phyloP scores from a whole-genome alignment of 2,888 invertebrate species.

The Blastobasis adustella region DNA sequence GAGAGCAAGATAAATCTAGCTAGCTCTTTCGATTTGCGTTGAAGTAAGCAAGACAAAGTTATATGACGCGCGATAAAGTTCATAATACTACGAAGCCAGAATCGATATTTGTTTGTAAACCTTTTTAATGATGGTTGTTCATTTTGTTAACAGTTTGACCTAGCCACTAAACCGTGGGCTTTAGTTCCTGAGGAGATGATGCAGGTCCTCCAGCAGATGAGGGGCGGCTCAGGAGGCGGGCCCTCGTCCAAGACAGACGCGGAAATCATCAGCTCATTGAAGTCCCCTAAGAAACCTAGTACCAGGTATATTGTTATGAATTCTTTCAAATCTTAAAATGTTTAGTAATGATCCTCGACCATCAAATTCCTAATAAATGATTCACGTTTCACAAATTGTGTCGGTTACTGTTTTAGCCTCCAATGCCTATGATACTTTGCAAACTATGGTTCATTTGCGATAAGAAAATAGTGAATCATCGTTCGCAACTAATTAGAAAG shows the following conservation, averaged over 20 bases:
- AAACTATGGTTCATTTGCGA: no score
- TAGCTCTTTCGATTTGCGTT: no score
- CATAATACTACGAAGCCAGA: no score
- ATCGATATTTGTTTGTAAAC: no score
- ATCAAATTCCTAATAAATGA: neutral
- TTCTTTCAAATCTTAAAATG: no score
- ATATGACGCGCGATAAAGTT: neutral
- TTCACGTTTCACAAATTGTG: neutral
- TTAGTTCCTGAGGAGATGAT: constrained; percentile 77
- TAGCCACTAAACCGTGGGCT: constrained; percentile 79
- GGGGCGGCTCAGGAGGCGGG: constrained; percentile 23
- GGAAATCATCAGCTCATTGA: constrained; percentile 65
- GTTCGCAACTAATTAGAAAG: no score
- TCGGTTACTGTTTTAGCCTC: no score
- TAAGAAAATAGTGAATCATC: no score
- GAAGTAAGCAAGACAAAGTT: neutral
- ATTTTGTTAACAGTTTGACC: constrained; percentile 73
- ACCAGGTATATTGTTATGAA: constrained; percentile 45
- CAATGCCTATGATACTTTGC: no score
- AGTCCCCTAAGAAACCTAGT: constrained; percentile 56
- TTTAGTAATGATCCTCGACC: neutral
- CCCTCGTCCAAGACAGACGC: constrained; percentile 35
- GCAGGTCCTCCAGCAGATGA: constrained; percentile 73
- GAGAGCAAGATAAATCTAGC: no score
- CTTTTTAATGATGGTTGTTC: neutral